phyloP scores from a whole-genome alignment of 1,140 invertebrate species.

The Melanaphis sacchari region DNA sequence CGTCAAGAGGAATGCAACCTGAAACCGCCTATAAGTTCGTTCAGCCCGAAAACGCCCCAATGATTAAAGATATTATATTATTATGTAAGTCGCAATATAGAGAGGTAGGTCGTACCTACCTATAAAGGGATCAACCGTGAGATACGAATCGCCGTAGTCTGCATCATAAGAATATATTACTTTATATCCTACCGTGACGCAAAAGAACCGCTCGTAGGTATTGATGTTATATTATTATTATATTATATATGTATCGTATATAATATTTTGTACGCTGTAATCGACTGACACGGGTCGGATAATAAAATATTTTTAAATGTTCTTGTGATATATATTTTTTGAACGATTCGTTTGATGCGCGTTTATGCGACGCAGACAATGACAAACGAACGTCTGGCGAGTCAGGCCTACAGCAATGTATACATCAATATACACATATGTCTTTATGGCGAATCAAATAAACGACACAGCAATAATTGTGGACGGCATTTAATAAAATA shows the following conservation, averaged over 20 bases:
- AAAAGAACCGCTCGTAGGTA: not conserved
- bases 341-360: too few species aligned
- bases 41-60: not conserved
- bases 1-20: slow-evolving; percentile 41
- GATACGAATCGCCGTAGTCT: slow-evolving; percentile 17
- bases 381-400: not conserved
- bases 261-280: not conserved
- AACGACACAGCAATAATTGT: too few species aligned
- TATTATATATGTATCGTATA: not conserved
- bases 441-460: too few species aligned
- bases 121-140: not conserved
- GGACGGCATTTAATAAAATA: not conserved
- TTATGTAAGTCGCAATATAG: not conserved
- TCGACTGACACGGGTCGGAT: not conserved
- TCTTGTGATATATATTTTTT: not conserved
- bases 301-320: not conserved
- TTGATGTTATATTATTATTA: not conserved
- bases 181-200: not conserved
- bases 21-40: slow-evolving; percentile 16
- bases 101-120: too few species aligned
- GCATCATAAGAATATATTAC: not conserved
- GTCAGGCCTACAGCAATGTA: not conserved
- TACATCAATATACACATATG: too few species aligned
- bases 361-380: not conserved
- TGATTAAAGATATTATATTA: slow-evolving; percentile 20